These are phyloP conservation scores for Myzus persicae DNA, from an alignment of 1,140 invertebrate species.

Conservation along the genomic window DNA sequence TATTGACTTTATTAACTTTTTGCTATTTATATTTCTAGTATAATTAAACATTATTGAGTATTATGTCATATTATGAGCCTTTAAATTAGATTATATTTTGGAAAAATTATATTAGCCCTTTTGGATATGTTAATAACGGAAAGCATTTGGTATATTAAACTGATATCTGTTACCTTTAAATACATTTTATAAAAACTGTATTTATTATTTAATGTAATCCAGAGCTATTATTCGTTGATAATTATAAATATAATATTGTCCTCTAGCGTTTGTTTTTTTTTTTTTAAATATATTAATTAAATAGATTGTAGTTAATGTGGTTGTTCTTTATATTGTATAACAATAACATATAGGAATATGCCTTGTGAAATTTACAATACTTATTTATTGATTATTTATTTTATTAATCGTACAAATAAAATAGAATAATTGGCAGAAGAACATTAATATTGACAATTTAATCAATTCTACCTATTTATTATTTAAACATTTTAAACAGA, in stretches of 20 bases:
- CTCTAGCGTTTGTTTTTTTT: not conserved
- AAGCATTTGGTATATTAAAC: not conserved
- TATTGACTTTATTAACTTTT: not conserved
- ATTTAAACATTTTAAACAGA: not conserved
- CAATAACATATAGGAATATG: not conserved
- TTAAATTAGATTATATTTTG: not conserved
- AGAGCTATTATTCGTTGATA: not conserved
- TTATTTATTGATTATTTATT: not conserved
- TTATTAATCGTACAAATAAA: not conserved
- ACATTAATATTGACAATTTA: not conserved
- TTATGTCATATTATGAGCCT: not conserved
- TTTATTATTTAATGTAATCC: not conserved
- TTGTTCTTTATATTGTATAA: not conserved
- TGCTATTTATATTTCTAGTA: not conserved
- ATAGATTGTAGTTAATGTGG: accelerated
- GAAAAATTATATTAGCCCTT: not conserved
- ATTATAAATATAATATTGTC: not conserved
- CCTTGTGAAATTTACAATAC: not conserved
- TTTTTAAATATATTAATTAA: not conserved
- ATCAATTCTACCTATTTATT: not conserved
- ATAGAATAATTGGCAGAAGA: not conserved
- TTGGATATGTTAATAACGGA: not conserved
- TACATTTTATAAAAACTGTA: not conserved
- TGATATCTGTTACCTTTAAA: not conserved
- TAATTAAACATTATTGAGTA: not conserved